These are phyloP conservation scores for Meloidogyne floridensis DNA, from an alignment of 1,140 invertebrate species.

Conservation along the genomic window DNA sequence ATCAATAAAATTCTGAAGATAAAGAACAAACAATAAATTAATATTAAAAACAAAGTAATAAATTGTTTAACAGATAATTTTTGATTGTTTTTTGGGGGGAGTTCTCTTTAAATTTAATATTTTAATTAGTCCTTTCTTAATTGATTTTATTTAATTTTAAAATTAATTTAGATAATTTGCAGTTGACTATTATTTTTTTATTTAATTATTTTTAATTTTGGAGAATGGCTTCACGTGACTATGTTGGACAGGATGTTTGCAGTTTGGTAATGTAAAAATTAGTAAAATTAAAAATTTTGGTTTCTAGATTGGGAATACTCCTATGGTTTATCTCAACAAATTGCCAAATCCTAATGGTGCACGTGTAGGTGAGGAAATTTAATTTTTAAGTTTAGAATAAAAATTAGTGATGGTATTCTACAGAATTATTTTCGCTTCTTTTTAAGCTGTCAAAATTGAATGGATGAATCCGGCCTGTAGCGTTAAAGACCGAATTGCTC, in stretches of 20 bases:
- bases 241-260: conserved; percentile 54
- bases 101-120: no score
- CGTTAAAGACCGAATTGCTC: conserved; percentile 63
- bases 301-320: conserved; percentile 57
- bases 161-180: no score
- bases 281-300: not conserved
- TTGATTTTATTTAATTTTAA: no score
- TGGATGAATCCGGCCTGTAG: conserved; percentile 63
- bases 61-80: no score
- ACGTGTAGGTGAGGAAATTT: conserved; percentile 46
- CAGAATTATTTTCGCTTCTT: not conserved
- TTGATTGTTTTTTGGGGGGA: no score
- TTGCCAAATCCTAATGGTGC: conserved; percentile 51
- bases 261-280: conserved; percentile 27
- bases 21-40: no score
- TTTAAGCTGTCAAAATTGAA: conserved; percentile 59
- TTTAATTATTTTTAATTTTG: not conserved
- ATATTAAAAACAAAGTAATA: no score
- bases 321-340: conserved; percentile 63
- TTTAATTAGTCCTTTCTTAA: no score
- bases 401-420: not conserved
- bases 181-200: no score
- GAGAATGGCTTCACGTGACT: conserved; percentile 51
- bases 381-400: not conserved
- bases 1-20: no score